Evolutionary conservation across 2,797 vertebrate species (phyloP).

Genomic region (Geotrypetes seraphini): DNA sequence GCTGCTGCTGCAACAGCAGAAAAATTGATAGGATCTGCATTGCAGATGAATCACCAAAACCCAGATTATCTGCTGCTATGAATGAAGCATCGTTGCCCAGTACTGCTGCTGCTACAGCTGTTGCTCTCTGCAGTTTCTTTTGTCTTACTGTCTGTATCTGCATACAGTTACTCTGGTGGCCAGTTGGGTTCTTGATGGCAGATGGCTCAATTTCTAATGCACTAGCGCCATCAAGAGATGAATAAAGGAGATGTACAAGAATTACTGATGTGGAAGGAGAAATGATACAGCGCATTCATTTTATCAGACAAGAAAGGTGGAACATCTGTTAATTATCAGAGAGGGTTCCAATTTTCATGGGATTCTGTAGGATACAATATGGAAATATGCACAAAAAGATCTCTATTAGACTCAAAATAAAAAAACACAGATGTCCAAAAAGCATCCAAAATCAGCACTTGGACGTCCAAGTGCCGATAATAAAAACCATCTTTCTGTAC

Average conservation of each 20-base stretch:
- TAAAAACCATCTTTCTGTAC: too few relatives aligned
- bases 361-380: too few relatives aligned
- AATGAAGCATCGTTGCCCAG: slow-evolving; percentile 16
- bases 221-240: slow-evolving; percentile 14
- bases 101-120: slow-evolving; percentile 28
- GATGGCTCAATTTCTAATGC: not conserved
- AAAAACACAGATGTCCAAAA: too few relatives aligned
- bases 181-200: slow-evolving; percentile 30
- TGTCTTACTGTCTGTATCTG: slow-evolving; percentile 26
- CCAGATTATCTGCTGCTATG: slow-evolving; percentile 28
- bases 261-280: not conserved
- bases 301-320: too few relatives aligned
- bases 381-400: too few relatives aligned
- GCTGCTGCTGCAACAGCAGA: slow-evolving; percentile 44
- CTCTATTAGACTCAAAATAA: too few relatives aligned
- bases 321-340: too few relatives aligned
- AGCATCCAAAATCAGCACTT: too few relatives aligned
- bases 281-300: not conserved
- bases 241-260: not conserved
- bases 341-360: too few relatives aligned
- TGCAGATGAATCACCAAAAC: slow-evolving; percentile 40
- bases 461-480: too few relatives aligned
- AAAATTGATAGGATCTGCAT: slow-evolving; percentile 50
- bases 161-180: slow-evolving; percentile 27
- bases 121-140: slow-evolving; percentile 41